Evolutionary conservation across 2,797 vertebrate species (phyloP), one percentile per base, ranked within the genome.

Genomic region (Acanthurus lineatus): DNA sequence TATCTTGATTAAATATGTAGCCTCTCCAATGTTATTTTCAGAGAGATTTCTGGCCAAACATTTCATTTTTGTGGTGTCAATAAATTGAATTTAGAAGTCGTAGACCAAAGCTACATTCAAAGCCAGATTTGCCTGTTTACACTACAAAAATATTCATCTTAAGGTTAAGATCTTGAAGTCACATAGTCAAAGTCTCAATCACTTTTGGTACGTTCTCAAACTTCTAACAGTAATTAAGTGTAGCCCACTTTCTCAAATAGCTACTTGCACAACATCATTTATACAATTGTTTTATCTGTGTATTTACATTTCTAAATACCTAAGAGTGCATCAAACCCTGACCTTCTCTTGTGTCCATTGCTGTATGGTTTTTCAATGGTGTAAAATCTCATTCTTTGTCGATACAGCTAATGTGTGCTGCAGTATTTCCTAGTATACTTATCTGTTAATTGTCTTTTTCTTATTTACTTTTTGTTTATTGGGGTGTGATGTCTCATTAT

Each of bases 341-440:
- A 95, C 90, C 91, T 83, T 92, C 90, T 92, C 92, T 94, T 94
- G 84, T 93, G 89, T 95, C 92, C 93, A 93, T 96, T 96, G 96
- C 96, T 96, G 96, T 97, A 95, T 79, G 94, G 94, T 96, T 96
- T 96, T 93, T 96, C 95, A 95, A 93, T 94, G 93, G 95, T 96
- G 96, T 97, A 96, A 96, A 96, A 95, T 94, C 95, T 96, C 94
- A 96, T 97, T 97, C 94, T 96, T 96, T 97, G 96, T 97, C 91
- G 94, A 97, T 96, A 68, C 93, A 96, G 95, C 95, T 96, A 95
- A 96, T 82, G 95, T 96, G 96, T 96, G 96, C 96, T 95, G 95
- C 96, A 96, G 97, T 98, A 97, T 97, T 97, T 97, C 96, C 96
- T 96, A 89, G 95, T 97, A 96, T 95, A 94, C 93, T 96, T 95